Base-by-base conservation (phyloP, 2,113 vertebrate genomes). In the Pampusana beccarii region DNA sequence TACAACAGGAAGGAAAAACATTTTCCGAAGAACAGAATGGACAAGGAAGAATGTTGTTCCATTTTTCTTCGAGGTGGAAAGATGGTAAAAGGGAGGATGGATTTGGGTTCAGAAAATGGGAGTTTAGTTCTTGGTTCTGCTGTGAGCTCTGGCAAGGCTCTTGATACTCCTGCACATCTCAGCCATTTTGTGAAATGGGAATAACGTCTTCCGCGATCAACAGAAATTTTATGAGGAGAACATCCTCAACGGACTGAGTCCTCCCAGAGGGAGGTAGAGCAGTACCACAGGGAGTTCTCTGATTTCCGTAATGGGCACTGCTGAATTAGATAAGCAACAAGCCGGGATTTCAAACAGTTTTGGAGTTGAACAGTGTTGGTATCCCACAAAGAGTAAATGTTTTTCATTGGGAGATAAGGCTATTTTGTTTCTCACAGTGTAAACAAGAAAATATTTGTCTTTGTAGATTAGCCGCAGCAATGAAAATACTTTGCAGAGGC, bases 401-500 rank as follows among this genome's bases (percentile, higher is more conserved):
- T 97, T 95, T 91, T 16, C 73, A 75, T 53, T 9, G 6, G 20
- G 21, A 92, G 93, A 95, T 94, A 92, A 81, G 50, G n/a, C 69
- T 93, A 86, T 88, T 93, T 95, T 92, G 61, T 61, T 95, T 96
- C 50, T 78, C 7, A 33, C 8, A 36, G 11, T 89, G 48, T 81
- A 93, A 95, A 96, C 75, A 88, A 17, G 40, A 96, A 86, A 95
- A 93, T 91, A 95, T 89, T 95, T 88, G 65, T 81, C 86, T 95
- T 86, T 88, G 54, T 58, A 96, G 95, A 97, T 96, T 93, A 95
- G 88, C 56, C 64, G 71, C 64, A 80, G 88, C 65, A 89, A 60
- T 51, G 66, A 94, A 94, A 93, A 93, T 57, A 78, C 31, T 88
- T 84, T 11, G 9, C 29, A 9, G 15, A 58, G 69, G 74, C 56